Conservation (phyloP, 2,888 invertebrate species). For the Trichogramma evanescens region DNA sequence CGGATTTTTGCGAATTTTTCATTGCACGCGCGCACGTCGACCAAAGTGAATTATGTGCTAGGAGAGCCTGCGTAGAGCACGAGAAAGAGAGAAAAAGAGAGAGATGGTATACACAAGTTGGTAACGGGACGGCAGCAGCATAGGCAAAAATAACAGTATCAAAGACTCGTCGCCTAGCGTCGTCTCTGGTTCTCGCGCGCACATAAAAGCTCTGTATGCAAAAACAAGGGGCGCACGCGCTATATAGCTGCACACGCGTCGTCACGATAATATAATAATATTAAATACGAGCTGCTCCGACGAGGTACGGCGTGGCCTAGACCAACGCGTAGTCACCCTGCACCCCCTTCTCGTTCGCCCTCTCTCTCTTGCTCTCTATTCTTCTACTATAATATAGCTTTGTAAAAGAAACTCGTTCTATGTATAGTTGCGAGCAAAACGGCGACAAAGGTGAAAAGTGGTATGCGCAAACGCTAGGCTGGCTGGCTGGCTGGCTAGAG, state of each 20-base stretch:
- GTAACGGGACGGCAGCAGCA: too few relatives aligned
- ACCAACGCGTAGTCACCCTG: not conserved
- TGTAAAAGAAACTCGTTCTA: not conserved
- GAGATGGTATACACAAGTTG: too few relatives aligned
- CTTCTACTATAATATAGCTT: not conserved
- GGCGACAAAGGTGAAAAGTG: constrained; percentile 2
- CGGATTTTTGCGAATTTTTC: too few relatives aligned
- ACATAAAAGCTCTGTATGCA: not conserved
- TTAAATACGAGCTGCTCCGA: constrained; percentile 2
- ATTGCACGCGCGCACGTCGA: too few relatives aligned
- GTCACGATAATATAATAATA: constrained; percentile 19
- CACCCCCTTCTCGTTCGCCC: not conserved
- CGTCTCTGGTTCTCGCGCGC: too few relatives aligned
- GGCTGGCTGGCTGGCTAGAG: not conserved
- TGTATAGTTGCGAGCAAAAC: not conserved
- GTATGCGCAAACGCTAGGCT: not conserved
- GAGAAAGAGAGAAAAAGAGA: too few relatives aligned
- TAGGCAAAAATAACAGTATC: too few relatives aligned
- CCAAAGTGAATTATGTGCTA: too few relatives aligned
- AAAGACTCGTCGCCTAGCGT: too few relatives aligned
- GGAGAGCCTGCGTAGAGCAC: too few relatives aligned
- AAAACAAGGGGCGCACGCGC: constrained; percentile 10
- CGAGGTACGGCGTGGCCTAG: too few relatives aligned
- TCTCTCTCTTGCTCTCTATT: not conserved
- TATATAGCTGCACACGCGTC: too few relatives aligned